Percentiles rank a stretch among this genome's conserved stretches.
Evolutionary conservation across 2,888 invertebrate genomes (phyloP).

Genomic region (Aporophyla lueneburgensis): DNA sequence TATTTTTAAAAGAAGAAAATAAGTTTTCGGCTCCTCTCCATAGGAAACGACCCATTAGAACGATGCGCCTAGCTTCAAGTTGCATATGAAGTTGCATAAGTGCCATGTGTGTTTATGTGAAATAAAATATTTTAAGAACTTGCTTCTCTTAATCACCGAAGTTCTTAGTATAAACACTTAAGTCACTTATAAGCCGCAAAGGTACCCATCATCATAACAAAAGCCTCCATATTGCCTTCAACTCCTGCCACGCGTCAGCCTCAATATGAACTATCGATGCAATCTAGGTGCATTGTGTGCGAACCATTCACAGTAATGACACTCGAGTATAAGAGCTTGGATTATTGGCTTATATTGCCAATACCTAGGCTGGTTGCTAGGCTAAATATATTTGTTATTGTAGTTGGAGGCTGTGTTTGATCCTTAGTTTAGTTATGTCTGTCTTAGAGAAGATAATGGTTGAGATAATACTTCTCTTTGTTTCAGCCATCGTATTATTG

Average conservation of each 20-base stretch:
- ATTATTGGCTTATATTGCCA: slow-evolving; percentile 55
- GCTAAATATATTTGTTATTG: slow-evolving; percentile 35
- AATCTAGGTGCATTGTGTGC: slow-evolving; percentile 62
- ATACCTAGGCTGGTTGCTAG: slow-evolving; percentile 24
- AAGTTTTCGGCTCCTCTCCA: too few species aligned
- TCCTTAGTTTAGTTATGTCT: background rate
- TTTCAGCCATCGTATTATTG: background rate
- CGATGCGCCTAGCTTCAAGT: too few species aligned
- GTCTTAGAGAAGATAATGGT: background rate
- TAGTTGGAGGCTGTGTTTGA: slow-evolving; percentile 2
- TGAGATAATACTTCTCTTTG: background rate
- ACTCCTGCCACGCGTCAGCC: slow-evolving; percentile 48
- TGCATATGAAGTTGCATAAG: too few species aligned
- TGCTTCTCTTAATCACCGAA: background rate
- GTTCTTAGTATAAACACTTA: background rate
- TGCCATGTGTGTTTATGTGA: too few species aligned
- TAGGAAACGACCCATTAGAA: too few species aligned
- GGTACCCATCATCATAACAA: slow-evolving; percentile 33
- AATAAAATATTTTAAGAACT: too few species aligned
- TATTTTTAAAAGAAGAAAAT: too few species aligned
- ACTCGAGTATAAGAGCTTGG: slow-evolving; percentile 49
- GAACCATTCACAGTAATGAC: slow-evolving; percentile 60
- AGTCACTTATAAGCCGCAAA: background rate
- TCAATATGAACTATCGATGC: slow-evolving; percentile 59
- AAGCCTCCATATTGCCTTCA: slow-evolving; percentile 50